These are phyloP conservation scores for Hippocampus comes DNA, from an alignment of 2,113 vertebrate species.

Conservation along the genomic window DNA sequence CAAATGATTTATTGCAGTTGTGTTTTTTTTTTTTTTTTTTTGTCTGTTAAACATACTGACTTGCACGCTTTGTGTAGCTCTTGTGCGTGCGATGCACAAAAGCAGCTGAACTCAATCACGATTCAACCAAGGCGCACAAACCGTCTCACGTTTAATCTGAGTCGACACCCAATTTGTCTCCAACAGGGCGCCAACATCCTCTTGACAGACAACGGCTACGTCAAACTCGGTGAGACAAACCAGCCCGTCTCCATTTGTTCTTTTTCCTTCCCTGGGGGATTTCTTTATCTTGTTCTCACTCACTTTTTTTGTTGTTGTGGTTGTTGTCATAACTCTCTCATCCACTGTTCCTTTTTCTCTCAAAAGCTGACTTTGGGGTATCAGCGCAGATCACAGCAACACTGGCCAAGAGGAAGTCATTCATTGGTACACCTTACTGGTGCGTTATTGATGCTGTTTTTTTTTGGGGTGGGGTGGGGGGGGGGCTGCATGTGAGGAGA, in stretches of 20 bases:
- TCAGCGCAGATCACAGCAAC: conserved; percentile 98
- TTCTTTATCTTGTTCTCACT: neutral
- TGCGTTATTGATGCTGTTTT: conserved; percentile 61
- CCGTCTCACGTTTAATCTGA: neutral
- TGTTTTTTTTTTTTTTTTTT: neutral
- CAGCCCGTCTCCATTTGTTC: neutral
- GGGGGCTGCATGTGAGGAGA: neutral
- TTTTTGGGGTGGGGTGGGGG: neutral
- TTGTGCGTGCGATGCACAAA: neutral
- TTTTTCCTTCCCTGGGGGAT: neutral
- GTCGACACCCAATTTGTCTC: conserved; percentile 35
- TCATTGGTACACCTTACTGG: conserved; percentile 99
- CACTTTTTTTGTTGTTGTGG: neutral
- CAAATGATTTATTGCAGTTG: neutral
- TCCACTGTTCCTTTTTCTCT: neutral
- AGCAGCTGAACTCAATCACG: neutral
- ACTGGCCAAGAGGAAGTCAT: conserved; percentile 97
- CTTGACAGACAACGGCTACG: conserved; percentile 94
- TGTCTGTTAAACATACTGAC: neutral
- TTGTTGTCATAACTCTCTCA: neutral
- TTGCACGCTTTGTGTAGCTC: neutral
- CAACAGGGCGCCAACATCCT: conserved; percentile 97
- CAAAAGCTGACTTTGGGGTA: conserved; percentile 92
- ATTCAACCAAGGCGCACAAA: neutral
- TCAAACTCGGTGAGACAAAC: conserved; percentile 87